Conservation (phyloP, 2,888 invertebrate genomes). For the Hololepta plana region DNA sequence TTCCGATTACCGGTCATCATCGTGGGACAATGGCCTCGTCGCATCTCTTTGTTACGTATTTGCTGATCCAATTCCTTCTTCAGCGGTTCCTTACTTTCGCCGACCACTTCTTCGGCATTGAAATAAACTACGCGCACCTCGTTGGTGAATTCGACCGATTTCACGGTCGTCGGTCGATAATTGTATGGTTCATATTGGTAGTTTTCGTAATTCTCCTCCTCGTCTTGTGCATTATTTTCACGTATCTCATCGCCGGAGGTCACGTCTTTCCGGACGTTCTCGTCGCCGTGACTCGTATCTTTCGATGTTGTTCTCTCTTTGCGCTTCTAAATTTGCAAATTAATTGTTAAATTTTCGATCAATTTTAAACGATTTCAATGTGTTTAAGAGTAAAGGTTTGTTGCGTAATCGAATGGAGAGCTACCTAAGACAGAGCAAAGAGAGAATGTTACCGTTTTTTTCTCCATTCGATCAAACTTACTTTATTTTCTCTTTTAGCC, state of each 20-base stretch:
- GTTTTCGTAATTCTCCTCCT: constrained; percentile 6
- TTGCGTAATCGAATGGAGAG: no score
- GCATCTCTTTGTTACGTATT: constrained; percentile 40
- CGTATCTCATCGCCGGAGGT: constrained; percentile 14
- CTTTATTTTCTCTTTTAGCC: constrained; percentile 19
- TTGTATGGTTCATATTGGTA: constrained; percentile 18
- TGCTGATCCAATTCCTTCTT: constrained; percentile 47
- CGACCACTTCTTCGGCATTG: constrained; percentile 32
- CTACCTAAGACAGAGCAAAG: no score
- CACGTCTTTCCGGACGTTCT: constrained; percentile 10
- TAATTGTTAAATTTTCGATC: constrained; percentile 2
- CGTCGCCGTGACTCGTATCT: constrained; percentile 1
- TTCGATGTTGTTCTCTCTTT: constrained; percentile 6
- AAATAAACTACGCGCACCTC: constrained; percentile 45
- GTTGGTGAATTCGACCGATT: constrained; percentile 28
- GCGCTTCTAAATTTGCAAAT: constrained; percentile 1
- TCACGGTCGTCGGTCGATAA: constrained; percentile 23
- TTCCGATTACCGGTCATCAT: constrained; percentile 12
- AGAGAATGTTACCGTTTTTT: no score
- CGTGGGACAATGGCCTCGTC: constrained; percentile 29
- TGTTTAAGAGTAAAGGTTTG: neutral
- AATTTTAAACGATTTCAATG: constrained; percentile 1
- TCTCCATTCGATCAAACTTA: no score
- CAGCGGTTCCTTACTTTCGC: constrained; percentile 35
- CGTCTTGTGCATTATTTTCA: constrained; percentile 4